Percentiles rank a stretch among this genome's conserved stretches.
Conservation (phyloP, 1,140 invertebrate species). For the Hormaphis cornu region DNA sequence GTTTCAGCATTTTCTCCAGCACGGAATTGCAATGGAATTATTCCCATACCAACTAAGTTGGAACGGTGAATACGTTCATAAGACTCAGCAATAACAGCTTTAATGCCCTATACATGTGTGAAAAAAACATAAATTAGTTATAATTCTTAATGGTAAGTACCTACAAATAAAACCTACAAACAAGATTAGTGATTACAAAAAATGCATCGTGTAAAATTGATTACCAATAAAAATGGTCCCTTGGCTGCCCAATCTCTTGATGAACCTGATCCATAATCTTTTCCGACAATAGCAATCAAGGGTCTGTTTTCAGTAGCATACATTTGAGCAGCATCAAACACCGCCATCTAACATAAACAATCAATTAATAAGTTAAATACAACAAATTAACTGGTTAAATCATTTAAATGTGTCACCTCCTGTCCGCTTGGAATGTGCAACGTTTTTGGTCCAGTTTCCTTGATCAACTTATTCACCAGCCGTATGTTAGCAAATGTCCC, state of each 20-base stretch:
- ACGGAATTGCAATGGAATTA: slow-evolving; percentile 18
- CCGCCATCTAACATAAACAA: slow-evolving; percentile 59
- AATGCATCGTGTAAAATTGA: slow-evolving; percentile 36
- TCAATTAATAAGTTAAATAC: neutral
- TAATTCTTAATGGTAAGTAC: neutral
- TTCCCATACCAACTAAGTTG: slow-evolving; percentile 33
- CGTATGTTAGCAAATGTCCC: slow-evolving; percentile 34
- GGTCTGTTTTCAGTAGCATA: slow-evolving; percentile 45
- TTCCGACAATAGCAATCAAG: slow-evolving; percentile 22
- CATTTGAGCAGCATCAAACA: slow-evolving; percentile 90
- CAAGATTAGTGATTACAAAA: neutral
- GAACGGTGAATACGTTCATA: slow-evolving; percentile 34
- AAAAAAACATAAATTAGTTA: slow-evolving; percentile 31
- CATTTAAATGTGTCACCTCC: slow-evolving; percentile 48
- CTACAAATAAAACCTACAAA: neutral
- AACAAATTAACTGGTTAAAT: neutral
- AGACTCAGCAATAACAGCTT: slow-evolving; percentile 31
- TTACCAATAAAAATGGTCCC: slow-evolving; percentile 45
- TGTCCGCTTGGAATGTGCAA: slow-evolving; percentile 64
- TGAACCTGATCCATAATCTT: slow-evolving; percentile 33
- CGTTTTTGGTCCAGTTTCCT: neutral
- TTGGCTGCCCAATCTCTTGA: slow-evolving; percentile 32
- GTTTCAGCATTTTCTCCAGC: neutral
- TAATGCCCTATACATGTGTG: slow-evolving; percentile 42
- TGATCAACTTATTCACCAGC: slow-evolving; percentile 17